A percentile compares a stretch with the other conserved stretches of the same genome.
phyloP scores from a whole-genome alignment of 2,797 vertebrate genomes.

The Bucorvus abyssinicus region DNA sequence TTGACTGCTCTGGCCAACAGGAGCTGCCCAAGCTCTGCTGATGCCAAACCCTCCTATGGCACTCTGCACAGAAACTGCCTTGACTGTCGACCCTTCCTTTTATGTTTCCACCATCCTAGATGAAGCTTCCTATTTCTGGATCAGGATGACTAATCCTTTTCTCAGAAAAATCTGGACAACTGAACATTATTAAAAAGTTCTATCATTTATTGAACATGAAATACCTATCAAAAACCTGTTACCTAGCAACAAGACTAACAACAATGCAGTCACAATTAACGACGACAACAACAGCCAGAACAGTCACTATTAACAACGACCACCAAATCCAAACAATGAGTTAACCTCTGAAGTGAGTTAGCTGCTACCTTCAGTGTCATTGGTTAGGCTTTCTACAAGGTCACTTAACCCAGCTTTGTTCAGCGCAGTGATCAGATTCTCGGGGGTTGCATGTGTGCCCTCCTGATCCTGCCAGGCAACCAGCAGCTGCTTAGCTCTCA shows the following conservation, averaged over 20 bases:
- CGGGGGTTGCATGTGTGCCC: slow-evolving; percentile 85
- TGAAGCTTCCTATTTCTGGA: background rate
- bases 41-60: accelerated
- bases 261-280: background rate
- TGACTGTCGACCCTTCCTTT: background rate
- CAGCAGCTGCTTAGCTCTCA: slow-evolving; percentile 94
- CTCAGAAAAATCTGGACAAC: background rate
- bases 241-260: background rate
- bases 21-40: accelerated
- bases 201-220: slow-evolving; percentile 67
- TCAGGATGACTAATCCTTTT: background rate
- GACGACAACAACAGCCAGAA: background rate
- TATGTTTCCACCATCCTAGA: background rate
- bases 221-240: slow-evolving; percentile 59
- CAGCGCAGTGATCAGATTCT: slow-evolving; percentile 85
- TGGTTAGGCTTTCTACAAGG: slow-evolving; percentile 84
- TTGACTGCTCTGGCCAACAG: accelerated
- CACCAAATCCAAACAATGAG: background rate
- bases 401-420: slow-evolving; percentile 83
- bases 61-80: background rate
- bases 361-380: slow-evolving; percentile 72
- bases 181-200: slow-evolving; percentile 58
- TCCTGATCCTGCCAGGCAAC: slow-evolving; percentile 97
- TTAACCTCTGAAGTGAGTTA: background rate
- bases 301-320: background rate